Conservation (phyloP, 1,140 invertebrate species). For the Thalassaphorura encarpata region DNA sequence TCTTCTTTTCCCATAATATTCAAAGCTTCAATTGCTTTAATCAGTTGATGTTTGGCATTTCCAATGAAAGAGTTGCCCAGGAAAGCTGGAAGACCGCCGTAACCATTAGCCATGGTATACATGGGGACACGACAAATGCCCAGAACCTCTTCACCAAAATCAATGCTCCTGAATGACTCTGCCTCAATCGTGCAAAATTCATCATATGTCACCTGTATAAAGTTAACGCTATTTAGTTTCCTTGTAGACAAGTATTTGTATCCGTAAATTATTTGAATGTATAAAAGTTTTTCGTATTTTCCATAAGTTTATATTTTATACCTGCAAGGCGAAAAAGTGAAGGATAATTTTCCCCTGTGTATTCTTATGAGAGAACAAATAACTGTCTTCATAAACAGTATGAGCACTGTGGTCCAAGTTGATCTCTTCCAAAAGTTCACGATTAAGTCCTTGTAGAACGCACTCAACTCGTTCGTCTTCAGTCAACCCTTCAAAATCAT, state of each 20-base stretch:
- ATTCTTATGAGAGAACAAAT: background rate
- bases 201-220: slow-evolving; percentile 42
- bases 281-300: background rate
- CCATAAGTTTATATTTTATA: background rate
- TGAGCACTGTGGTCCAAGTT: slow-evolving; percentile 37
- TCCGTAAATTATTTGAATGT: background rate
- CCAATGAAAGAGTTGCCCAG: slow-evolving; percentile 44
- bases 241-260: too few species aligned
- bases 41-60: slow-evolving; percentile 41
- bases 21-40: slow-evolving; percentile 22
- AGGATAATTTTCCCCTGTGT: slow-evolving; percentile 33
- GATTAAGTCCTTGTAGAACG: slow-evolving; percentile 38
- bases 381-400: background rate
- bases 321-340: background rate
- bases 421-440: slow-evolving; percentile 48
- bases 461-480: slow-evolving; percentile 5
- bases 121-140: slow-evolving; percentile 44
- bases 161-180: slow-evolving; percentile 35
- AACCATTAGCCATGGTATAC: slow-evolving; percentile 45
- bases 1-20: background rate
- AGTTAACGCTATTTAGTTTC: too few species aligned
- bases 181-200: slow-evolving; percentile 40
- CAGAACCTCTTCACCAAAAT: slow-evolving; percentile 44
- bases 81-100: slow-evolving; percentile 45
- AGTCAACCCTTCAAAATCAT: slow-evolving; percentile 39